Base-by-base conservation (phyloP, 2,113 vertebrate genomes). In the Saccopteryx bilineata region DNA sequence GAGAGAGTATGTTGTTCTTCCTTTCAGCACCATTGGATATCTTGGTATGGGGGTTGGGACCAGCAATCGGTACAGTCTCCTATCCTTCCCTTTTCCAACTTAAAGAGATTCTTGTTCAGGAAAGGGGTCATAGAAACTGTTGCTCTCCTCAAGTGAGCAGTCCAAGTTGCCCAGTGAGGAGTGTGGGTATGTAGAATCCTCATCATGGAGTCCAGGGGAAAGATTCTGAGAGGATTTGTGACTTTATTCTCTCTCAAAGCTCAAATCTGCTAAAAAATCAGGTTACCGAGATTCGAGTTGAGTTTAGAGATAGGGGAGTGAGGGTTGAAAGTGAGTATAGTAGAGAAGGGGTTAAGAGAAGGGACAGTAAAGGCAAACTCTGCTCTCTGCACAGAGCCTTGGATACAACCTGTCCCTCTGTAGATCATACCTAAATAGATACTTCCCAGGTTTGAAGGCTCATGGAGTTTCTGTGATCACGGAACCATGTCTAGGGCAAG, bases 71-170 rank as follows among this genome's bases (percentile, higher is more conserved):
- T 31, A 56, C 17, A 19, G 24, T 71, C 19, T 61, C 52, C 31
- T 52, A 5, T 79, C 68, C 50, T 87, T 93, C 39, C 48, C 48
- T 92, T 96, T 85, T 61, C 23, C 10, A 71, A 69, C 14, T 87
- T 93, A 87, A 50, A 93, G 56, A 87, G 17, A 82, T 75, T 58
- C 23, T 92, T 89, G 31, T 71, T 56, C 56, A 84, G 61, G 33
- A 80, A 76, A 92, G 87, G 56, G 28, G 5, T 88, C 63, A 50
- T 58, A 23, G 56, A 23, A 65, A 76, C 87, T 65, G 26, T 28
- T 76, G 50, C 31, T 15, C 2, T 94, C 58, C 39, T 96, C 23
- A 68, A 61, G 46, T 82, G 56, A n/a, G 39, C 60, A 71, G n/a
- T 76, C 72, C 31, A 81, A 5, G 24, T 71, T 96, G 74, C 33